A percentile compares a stretch with the other conserved stretches of the same genome.
Evolutionary conservation across 53 echinoderm and acorn worm species (phyloP).

Genomic region (Paracentrotus lividus): DNA sequence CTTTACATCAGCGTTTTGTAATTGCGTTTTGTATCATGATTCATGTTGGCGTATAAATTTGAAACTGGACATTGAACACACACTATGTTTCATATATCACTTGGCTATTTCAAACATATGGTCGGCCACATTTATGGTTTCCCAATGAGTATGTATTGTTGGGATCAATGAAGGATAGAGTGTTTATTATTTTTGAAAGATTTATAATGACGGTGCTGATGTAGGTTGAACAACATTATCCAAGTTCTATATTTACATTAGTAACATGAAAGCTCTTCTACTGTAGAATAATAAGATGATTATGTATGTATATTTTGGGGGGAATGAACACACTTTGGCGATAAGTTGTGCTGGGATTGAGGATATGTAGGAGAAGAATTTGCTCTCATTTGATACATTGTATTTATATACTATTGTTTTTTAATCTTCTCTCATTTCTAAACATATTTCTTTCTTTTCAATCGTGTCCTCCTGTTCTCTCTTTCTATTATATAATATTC

Average conservation of each 20-base stretch:
- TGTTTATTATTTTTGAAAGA: neutral
- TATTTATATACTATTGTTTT: neutral
- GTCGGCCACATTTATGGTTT: too few species aligned
- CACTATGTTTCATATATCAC: too few species aligned
- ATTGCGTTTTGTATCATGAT: neutral
- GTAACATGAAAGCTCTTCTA: neutral
- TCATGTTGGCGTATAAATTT: neutral
- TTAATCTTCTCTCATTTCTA: neutral
- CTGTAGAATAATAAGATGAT: neutral
- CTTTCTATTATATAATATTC: neutral
- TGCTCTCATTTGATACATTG: neutral
- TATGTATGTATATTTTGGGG: neutral
- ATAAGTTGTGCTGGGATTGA: neutral
- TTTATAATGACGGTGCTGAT: neutral
- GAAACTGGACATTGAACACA: too few species aligned
- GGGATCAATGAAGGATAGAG: neutral
- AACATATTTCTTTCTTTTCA: neutral
- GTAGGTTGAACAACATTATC: neutral
- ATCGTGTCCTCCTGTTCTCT: neutral
- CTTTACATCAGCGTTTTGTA: too few species aligned
- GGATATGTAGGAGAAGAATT: neutral
- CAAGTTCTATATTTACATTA: slow-evolving; percentile 8
- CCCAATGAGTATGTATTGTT: too few species aligned
- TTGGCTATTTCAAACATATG: too few species aligned
- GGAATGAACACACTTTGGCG: slow-evolving; percentile 49